phyloP scores from a whole-genome alignment of 2,888 invertebrate genomes.

The Agonopterix subpropinquella region DNA sequence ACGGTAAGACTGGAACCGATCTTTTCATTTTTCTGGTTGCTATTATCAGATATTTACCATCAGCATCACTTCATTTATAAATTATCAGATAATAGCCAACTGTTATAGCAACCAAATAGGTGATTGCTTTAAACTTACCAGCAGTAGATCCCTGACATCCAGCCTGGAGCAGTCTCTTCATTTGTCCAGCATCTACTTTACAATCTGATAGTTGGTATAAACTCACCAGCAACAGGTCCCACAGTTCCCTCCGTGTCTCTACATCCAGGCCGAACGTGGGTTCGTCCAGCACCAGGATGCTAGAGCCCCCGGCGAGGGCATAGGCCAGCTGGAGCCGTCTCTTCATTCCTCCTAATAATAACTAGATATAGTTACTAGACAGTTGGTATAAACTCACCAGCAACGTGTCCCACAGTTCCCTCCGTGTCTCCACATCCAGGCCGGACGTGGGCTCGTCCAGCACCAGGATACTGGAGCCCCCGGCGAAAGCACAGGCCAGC shows the following conservation, averaged over 20 bases:
- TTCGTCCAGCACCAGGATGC: constrained; percentile 81
- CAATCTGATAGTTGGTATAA: too few species aligned
- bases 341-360: constrained; percentile 57
- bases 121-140: constrained; percentile 16
- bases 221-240: constrained; percentile 34
- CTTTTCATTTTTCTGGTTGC: too few species aligned
- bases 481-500: constrained; percentile 29
- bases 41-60: too few species aligned
- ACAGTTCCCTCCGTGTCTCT: constrained; percentile 37
- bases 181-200: constrained; percentile 32
- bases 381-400: too few species aligned
- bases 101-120: too few species aligned
- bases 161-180: constrained; percentile 87
- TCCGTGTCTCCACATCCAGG: too few species aligned
- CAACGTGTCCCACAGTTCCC: constrained; percentile 39
- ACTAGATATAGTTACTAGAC: too few species aligned
- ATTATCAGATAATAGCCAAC: too few species aligned
- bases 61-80: too few species aligned
- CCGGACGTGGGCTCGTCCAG: constrained; percentile 86
- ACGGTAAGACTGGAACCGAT: too few species aligned
- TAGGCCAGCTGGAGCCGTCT: too few species aligned
- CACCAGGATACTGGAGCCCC: constrained; percentile 79
- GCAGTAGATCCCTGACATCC: constrained; percentile 79
- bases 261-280: constrained; percentile 77
- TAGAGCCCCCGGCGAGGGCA: constrained; percentile 76